phyloP scores from a whole-genome alignment of 2,113 vertebrate species.

The Gavialis gangeticus region DNA sequence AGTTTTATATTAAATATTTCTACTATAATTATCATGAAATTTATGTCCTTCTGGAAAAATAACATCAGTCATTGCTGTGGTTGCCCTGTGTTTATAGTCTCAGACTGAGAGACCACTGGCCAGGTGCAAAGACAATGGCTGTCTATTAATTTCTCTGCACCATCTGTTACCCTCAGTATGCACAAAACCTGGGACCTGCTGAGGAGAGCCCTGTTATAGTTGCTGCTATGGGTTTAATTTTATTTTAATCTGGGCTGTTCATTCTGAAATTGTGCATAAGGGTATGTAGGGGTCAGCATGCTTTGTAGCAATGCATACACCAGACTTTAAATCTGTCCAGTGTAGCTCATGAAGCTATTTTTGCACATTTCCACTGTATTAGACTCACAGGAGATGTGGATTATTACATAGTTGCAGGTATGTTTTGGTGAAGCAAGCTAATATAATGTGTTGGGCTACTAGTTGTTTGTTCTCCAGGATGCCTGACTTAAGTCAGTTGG shows the following conservation, averaged over 20 bases:
- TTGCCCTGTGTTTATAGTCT: conserved; percentile 24
- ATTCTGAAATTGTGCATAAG: neutral
- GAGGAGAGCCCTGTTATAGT: neutral
- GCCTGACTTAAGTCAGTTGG: neutral
- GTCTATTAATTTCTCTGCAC: conserved; percentile 27
- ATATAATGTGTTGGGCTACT: accelerated
- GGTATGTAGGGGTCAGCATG: neutral
- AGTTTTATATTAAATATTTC: neutral
- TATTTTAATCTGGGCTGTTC: conserved; percentile 4
- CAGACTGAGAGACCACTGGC: neutral
- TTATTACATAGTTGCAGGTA: neutral
- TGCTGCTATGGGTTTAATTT: neutral
- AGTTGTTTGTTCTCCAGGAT: neutral
- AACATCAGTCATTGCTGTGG: neutral
- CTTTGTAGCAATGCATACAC: neutral
- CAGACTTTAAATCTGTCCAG: neutral
- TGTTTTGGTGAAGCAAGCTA: neutral
- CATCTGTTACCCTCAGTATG: conserved; percentile 59
- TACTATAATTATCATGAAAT: conserved; percentile 34
- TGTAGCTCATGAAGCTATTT: neutral
- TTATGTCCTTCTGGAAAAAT: conserved; percentile 38
- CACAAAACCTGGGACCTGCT: neutral
- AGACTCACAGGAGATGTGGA: neutral
- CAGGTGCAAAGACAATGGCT: conserved; percentile 66
- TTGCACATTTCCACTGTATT: neutral